Conservation (phyloP, 1,140 invertebrate genomes). For the Pogonomyrmex barbatus region DNA sequence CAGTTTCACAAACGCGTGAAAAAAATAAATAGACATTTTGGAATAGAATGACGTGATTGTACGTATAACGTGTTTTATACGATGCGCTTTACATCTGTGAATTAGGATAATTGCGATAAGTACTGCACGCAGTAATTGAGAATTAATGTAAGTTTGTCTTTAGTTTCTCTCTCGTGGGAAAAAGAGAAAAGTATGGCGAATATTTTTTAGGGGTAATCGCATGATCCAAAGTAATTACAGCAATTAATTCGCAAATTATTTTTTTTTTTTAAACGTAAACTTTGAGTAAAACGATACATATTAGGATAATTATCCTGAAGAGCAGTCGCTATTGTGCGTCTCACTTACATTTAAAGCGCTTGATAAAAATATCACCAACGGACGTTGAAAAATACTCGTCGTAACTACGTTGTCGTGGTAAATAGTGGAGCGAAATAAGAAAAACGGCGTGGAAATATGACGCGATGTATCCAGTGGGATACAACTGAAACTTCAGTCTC, state of each 20-base stretch:
- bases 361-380: slow-evolving; percentile 49
- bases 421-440: slow-evolving; percentile 55
- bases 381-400: slow-evolving; percentile 59
- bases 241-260: slow-evolving; percentile 13
- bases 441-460: slow-evolving; percentile 61
- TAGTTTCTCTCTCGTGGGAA: background rate
- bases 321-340: background rate
- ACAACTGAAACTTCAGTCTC: slow-evolving; percentile 44
- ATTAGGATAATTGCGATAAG: slow-evolving; percentile 35
- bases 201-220: slow-evolving; percentile 17
- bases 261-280: background rate
- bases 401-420: slow-evolving; percentile 62
- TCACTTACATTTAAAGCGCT: background rate
- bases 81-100: background rate
- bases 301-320: slow-evolving; percentile 26
- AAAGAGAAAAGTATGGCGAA: background rate
- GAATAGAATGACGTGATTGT: background rate
- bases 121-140: background rate
- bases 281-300: background rate
- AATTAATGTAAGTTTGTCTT: slow-evolving; percentile 17
- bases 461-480: slow-evolving; percentile 58
- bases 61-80: background rate
- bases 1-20: background rate
- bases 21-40: background rate
- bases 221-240: background rate